A percentile compares a stretch with the other conserved stretches of the same genome.
Evolutionary conservation across 2,797 vertebrate genomes (phyloP).

Genomic region (Sebastes aleutianus): DNA sequence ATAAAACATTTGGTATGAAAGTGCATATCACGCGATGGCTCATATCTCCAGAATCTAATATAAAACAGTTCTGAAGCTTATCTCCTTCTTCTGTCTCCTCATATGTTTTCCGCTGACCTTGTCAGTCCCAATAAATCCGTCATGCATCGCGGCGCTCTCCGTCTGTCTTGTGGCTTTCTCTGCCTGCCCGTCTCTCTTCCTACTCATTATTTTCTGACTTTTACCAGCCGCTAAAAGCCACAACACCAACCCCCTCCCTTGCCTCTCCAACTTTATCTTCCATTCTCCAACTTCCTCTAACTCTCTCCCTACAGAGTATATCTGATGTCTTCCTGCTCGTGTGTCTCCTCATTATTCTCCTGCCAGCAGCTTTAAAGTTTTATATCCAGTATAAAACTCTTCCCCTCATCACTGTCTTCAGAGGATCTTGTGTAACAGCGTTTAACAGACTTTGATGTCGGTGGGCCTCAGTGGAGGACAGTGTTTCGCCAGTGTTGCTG

Average conservation of each 20-base stretch:
- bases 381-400: background rate
- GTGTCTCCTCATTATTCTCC: constrained; percentile 31
- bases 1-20: background rate
- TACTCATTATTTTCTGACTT: constrained; percentile 58
- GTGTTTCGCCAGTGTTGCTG: constrained; percentile 9
- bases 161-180: constrained; percentile 18
- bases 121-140: constrained; percentile 32
- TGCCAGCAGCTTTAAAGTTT: constrained; percentile 44
- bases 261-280: constrained; percentile 12
- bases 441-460: background rate
- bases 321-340: background rate
- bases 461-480: background rate
- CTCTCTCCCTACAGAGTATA: constrained; percentile 5
- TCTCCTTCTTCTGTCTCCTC: background rate
- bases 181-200: constrained; percentile 12
- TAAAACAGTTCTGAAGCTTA: background rate
- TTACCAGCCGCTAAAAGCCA: constrained; percentile 25
- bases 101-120: background rate
- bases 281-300: constrained; percentile 4
- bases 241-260: background rate
- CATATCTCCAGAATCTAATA: background rate
- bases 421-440: background rate
- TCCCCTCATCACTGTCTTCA: constrained; percentile 3
- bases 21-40: background rate
- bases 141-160: background rate